Conservation (phyloP, 1,140 invertebrate genomes). For the Globodera rostochiensis region DNA sequence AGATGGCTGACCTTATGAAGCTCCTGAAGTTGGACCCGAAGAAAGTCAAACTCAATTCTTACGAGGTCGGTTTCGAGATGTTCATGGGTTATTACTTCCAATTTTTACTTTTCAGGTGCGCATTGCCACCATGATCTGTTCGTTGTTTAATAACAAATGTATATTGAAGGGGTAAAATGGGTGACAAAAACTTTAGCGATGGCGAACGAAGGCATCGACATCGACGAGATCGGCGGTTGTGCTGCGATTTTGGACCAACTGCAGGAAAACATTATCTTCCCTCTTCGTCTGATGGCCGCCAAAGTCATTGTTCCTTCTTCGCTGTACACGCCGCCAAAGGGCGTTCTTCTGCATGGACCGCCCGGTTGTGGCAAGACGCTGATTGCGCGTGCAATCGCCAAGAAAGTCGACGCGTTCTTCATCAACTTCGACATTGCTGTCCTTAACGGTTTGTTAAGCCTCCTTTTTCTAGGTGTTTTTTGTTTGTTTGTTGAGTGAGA, state of each 20-base stretch:
- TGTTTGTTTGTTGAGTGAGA: too few relatives aligned
- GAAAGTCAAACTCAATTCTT: neutral
- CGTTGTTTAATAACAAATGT: neutral
- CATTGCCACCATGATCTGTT: neutral
- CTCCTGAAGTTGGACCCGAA: constrained; percentile 16
- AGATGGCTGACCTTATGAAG: constrained; percentile 23
- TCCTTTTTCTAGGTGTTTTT: too few relatives aligned
- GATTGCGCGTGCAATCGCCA: constrained; percentile 88
- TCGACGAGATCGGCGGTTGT: constrained; percentile 28
- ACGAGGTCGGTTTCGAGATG: constrained; percentile 20
- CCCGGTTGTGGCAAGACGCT: constrained; percentile 81
- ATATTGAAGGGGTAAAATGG: neutral
- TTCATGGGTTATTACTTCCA: neutral
- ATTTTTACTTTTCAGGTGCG: neutral
- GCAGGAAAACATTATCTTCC: constrained; percentile 25
- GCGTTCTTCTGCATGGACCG: constrained; percentile 38
- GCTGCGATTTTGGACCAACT: constrained; percentile 8
- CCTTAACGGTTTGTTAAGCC: constrained; percentile 6
- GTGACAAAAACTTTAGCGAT: neutral
- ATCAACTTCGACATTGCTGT: constrained; percentile 88
- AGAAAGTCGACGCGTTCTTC: constrained; percentile 86
- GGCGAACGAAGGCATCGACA: constrained; percentile 19
- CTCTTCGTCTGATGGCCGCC: constrained; percentile 23
- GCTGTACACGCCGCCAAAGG: constrained; percentile 33
- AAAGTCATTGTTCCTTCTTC: constrained; percentile 23